Base-by-base conservation (phyloP, 2,888 invertebrate species). In the Hermodice carunculata region DNA sequence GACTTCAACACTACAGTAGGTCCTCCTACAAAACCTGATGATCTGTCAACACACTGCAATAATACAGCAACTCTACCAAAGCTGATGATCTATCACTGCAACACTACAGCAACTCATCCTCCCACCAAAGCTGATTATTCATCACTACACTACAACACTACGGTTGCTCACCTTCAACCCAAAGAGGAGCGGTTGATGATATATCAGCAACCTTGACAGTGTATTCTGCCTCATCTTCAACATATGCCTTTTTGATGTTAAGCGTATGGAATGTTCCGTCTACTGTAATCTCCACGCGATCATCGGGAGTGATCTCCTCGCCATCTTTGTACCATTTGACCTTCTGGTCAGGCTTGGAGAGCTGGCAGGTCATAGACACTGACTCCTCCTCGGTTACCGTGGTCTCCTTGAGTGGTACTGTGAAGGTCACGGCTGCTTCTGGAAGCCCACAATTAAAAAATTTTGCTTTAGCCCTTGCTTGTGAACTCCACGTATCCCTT, bases 351-450 rank as follows among this genome's bases (percentile, higher is more conserved):
- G 64, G 43, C 34, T 82, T 80, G 2, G 78, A 74, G 37, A 81
- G 73, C 56, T 83, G 79, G 62, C 82, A 83, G 5, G 67, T 67
- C 65, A 84, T 80, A 26, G 73, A 77, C 49, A 80, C 81, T 31
- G 75, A 78, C 53, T 82, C 76, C 29, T 80, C 80, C 54, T 84
- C 84, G 29, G 68, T 72, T 51, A 77, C 76, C 1, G 76, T 77
- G 58, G 75, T 76, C 51, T 81, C 81, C 60, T 70, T 70, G 29
- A 84, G 78, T 6, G 83, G 81, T 31, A 77, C 69, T 19, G 77
- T 78, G 67, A 82, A 81, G 56, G 80, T 76, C 43, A 96, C 95
- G 63, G 96, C 94, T 70, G 95, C 86, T 88, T 97, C 91, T 89
- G 61, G 37, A 11, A 49, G 31, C 24, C 32, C n/a, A 24, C 14